A percentile compares a stretch with the other conserved stretches of the same genome.
phyloP scores from a whole-genome alignment of 2,113 vertebrate species.

The Oxyruncus cristatus region DNA sequence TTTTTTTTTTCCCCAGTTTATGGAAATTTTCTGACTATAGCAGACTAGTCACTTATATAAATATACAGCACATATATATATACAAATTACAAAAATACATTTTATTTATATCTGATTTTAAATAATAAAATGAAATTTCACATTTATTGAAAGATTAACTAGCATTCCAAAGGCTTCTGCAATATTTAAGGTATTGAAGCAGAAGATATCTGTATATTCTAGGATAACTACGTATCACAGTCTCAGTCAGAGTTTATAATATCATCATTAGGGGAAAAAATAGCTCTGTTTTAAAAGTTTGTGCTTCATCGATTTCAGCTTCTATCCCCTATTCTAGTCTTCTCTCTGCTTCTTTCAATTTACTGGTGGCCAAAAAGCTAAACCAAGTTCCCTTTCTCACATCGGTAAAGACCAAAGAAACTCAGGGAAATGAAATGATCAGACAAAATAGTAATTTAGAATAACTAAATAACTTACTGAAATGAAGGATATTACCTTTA shows the following conservation, averaged over 20 bases:
- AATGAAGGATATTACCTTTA: slow-evolving; percentile 51
- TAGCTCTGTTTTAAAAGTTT: slow-evolving; percentile 67
- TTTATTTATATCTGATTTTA: slow-evolving; percentile 79
- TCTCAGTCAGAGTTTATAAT: slow-evolving; percentile 38
- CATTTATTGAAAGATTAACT: slow-evolving; percentile 66
- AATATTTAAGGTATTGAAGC: slow-evolving; percentile 36
- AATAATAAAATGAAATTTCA: slow-evolving; percentile 73
- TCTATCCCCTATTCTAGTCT: slow-evolving; percentile 13
- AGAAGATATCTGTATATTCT: slow-evolving; percentile 45
- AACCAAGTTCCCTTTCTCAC: slow-evolving; percentile 45
- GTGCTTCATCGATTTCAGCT: slow-evolving; percentile 66
- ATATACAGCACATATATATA: slow-evolving; percentile 79
- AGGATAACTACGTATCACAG: slow-evolving; percentile 15
- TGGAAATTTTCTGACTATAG: slow-evolving; percentile 55
- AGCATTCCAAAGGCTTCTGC: slow-evolving; percentile 64
- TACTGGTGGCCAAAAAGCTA: slow-evolving; percentile 19
- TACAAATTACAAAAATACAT: slow-evolving; percentile 83
- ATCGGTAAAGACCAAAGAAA: slow-evolving; percentile 77
- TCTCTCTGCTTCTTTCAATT: not conserved
- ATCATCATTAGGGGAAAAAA: slow-evolving; percentile 23
- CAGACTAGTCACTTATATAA: slow-evolving; percentile 72
- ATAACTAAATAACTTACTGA: slow-evolving; percentile 33
- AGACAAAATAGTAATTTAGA: slow-evolving; percentile 30
- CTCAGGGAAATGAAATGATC: slow-evolving; percentile 60
- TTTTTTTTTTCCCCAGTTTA: slow-evolving; percentile 9